These are phyloP conservation scores for Luscinia luscinia DNA, from an alignment of 2,797 vertebrate genomes.

Conservation along the genomic window DNA sequence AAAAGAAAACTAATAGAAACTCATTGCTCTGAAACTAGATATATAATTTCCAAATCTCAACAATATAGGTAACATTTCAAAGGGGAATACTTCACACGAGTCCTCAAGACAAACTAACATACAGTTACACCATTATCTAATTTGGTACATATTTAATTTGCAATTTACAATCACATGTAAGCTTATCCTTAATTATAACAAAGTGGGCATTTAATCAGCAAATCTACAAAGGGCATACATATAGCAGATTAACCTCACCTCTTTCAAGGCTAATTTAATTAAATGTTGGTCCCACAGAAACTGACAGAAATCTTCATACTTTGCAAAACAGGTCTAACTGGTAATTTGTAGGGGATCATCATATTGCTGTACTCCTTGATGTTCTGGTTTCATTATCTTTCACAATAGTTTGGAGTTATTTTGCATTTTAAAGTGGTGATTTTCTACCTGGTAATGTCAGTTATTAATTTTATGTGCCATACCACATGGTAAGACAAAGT, in stretches of 20 bases:
- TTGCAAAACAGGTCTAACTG: background rate
- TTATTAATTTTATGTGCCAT: background rate
- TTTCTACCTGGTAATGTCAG: background rate
- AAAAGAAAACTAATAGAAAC: constrained; percentile 21
- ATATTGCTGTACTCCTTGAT: background rate
- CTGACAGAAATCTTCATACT: background rate
- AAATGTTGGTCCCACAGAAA: background rate
- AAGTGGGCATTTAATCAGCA: constrained; percentile 14
- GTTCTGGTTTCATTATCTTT: background rate
- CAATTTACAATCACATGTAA: background rate
- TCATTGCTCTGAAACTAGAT: background rate
- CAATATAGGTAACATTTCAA: background rate
- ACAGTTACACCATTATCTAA: background rate
- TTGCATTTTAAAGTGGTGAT: background rate
- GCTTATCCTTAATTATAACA: constrained; percentile 19
- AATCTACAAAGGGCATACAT: constrained; percentile 6
- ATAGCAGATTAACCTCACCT: background rate
- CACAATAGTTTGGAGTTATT: background rate
- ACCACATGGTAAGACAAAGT: background rate
- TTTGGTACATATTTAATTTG: constrained; percentile 30
- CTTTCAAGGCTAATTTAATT: constrained; percentile 30
- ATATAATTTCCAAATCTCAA: background rate
- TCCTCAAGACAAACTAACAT: background rate
- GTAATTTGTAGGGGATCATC: background rate
- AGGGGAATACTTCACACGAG: background rate